A percentile compares a stretch with the other conserved stretches of the same genome.
phyloP scores from a whole-genome alignment of 1,140 invertebrate species.

The Acromyrmex echinatior region DNA sequence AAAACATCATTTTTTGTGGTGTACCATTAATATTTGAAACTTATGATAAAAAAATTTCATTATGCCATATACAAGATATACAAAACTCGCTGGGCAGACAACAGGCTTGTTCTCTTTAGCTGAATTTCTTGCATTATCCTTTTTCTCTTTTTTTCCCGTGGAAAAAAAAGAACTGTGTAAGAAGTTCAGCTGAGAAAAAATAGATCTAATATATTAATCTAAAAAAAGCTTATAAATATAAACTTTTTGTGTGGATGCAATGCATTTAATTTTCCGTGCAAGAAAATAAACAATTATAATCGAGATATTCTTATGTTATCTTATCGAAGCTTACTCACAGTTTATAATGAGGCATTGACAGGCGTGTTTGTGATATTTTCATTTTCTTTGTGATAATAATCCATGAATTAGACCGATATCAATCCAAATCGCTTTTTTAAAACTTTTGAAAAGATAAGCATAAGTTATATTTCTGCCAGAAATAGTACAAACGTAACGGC shows the following conservation, averaged over 20 bases:
- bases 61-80: background rate
- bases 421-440: background rate
- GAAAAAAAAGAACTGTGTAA: too few species aligned
- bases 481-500: background rate
- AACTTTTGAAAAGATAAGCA: background rate
- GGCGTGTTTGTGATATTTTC: background rate
- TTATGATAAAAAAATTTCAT: background rate
- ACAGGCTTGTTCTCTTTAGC: background rate
- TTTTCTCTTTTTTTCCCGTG: too few species aligned
- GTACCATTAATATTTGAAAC: background rate
- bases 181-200: too few species aligned
- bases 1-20: too few species aligned
- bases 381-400: background rate
- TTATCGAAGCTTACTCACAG: conserved; percentile 18
- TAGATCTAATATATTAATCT: too few species aligned
- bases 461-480: background rate
- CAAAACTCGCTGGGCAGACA: background rate
- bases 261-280: background rate
- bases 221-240: too few species aligned
- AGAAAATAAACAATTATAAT: background rate
- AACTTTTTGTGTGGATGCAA: background rate
- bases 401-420: background rate
- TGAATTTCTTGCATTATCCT: too few species aligned
- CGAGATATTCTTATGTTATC: conserved; percentile 3
- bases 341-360: background rate